phyloP scores from a whole-genome alignment of 1,140 invertebrate species.

The Aporrectodea caliginosa region DNA sequence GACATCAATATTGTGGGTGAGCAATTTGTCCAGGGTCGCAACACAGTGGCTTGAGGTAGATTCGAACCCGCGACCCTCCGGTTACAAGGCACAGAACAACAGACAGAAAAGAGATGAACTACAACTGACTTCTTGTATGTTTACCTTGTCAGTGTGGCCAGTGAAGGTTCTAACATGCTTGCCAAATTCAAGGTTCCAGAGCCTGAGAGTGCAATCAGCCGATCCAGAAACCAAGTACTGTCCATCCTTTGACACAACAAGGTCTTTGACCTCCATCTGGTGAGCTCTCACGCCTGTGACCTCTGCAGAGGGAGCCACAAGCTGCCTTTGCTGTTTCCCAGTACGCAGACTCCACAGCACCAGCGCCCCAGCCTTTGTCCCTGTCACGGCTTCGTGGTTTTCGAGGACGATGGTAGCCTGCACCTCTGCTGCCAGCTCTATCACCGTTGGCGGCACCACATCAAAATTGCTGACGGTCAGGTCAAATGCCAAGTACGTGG shows the following conservation, averaged over 20 bases:
- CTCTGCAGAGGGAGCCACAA: slow-evolving; percentile 19
- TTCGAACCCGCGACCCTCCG: no score
- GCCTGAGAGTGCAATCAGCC: slow-evolving; percentile 52
- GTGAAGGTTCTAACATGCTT: slow-evolving; percentile 44
- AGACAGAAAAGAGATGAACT: no score
- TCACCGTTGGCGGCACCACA: slow-evolving; percentile 45
- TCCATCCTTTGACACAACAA: slow-evolving; percentile 48
- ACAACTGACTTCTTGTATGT: no score
- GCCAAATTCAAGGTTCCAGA: slow-evolving; percentile 52
- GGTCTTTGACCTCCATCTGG: slow-evolving; percentile 45
- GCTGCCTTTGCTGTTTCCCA: slow-evolving; percentile 42
- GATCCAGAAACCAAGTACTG: slow-evolving; percentile 51
- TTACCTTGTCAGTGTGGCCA: slow-evolving; percentile 54
- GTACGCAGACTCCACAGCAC: slow-evolving; percentile 53
- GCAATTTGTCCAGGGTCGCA: no score
- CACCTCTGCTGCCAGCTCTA: slow-evolving; percentile 49
- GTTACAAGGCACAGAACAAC: no score
- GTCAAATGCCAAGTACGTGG: slow-evolving; percentile 54
- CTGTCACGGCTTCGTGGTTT: slow-evolving; percentile 53
- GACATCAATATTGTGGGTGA: no score
- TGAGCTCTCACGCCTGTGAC: slow-evolving; percentile 38
- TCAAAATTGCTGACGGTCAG: slow-evolving; percentile 43
- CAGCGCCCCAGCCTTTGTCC: slow-evolving; percentile 46
- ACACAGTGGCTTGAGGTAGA: no score
- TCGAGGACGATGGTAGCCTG: slow-evolving; percentile 51